phyloP scores from a whole-genome alignment of 2,797 vertebrate species.

The Podargus strigoides region DNA sequence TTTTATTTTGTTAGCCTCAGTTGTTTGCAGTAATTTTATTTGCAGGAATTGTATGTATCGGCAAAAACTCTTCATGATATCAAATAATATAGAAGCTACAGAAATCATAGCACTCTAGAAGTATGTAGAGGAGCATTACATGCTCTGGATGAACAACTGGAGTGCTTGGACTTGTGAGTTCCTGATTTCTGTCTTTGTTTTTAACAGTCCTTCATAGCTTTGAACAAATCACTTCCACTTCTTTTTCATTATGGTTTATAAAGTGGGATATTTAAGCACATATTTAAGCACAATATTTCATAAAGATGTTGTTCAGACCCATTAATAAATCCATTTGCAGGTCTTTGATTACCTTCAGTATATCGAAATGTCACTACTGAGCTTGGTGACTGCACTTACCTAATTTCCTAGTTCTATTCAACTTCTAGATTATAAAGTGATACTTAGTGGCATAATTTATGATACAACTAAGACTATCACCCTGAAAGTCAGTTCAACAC shows the following conservation, averaged over 20 bases:
- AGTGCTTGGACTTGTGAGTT: background rate
- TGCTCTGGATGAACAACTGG: background rate
- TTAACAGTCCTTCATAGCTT: background rate
- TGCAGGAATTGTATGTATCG: background rate
- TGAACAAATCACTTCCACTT: background rate
- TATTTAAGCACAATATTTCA: background rate
- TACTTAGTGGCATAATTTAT: background rate
- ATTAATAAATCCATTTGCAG: slow-evolving; percentile 8
- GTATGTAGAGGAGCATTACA: background rate
- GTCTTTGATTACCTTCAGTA: background rate
- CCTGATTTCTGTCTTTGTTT: background rate
- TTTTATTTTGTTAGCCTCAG: background rate
- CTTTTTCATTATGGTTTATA: background rate
- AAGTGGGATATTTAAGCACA: background rate
- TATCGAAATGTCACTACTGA: slow-evolving; percentile 1
- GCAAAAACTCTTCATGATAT: background rate
- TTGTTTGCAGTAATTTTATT: background rate
- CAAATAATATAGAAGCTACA: background rate
- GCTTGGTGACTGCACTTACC: background rate
- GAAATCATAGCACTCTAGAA: background rate
- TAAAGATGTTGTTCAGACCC: background rate
- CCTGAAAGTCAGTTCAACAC: background rate
- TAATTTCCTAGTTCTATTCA: background rate
- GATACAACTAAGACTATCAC: background rate
- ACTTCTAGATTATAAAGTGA: background rate